Base-by-base conservation (phyloP, 2,113 vertebrate species). In the Sprattus sprattus region DNA sequence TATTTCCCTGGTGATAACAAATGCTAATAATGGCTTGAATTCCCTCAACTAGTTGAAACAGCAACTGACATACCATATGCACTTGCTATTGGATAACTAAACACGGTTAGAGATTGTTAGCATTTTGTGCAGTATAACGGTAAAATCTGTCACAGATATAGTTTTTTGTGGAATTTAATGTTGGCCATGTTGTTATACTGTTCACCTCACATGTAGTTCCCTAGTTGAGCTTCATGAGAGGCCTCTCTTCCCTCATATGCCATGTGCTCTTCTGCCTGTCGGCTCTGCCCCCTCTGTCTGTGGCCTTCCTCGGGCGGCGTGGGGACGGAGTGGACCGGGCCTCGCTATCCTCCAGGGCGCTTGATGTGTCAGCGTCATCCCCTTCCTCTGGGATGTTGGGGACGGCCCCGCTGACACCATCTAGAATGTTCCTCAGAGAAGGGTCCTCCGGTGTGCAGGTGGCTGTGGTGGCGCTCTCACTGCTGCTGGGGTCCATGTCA, bases 401-500 rank as follows among this genome's bases (percentile, higher is more conserved):
- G 10, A 78, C 28, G 10, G 32, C 71, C 10, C 11, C 71, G 3
- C 71, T 32, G 13, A 4, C 32, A 15, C 71, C 13, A 11, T 78
- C 71, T 11, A 78, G 32, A 11, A 78, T 11, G 71, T 11, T 78
- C 28, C 71, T 11, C 28, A 78, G 71, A 3, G 71, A 78, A 4
- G 28, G 28, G 71, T 78, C 32, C 71, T 78, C 71, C 3, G 71
- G 71, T 1, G 71, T 78, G 71, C 71, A 78, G 71, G 71, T 78
- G 71, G 67, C 11, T 9, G 67, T 75, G 67, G 71, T 78, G 28
- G 71, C 71, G 13, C 71, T 39, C 71, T 78, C 71, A 13, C 71
- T 78, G 71, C 71, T 90, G 86, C 92, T 96, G 93, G 96, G 97
- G 22, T 97, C 93, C 90, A 97, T 97, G 0, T 97, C 97, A 52